Evolutionary conservation across 2,113 vertebrate species (phyloP), one percentile per base, ranked within the genome.

Genomic region (Xyliphius kryptos): DNA sequence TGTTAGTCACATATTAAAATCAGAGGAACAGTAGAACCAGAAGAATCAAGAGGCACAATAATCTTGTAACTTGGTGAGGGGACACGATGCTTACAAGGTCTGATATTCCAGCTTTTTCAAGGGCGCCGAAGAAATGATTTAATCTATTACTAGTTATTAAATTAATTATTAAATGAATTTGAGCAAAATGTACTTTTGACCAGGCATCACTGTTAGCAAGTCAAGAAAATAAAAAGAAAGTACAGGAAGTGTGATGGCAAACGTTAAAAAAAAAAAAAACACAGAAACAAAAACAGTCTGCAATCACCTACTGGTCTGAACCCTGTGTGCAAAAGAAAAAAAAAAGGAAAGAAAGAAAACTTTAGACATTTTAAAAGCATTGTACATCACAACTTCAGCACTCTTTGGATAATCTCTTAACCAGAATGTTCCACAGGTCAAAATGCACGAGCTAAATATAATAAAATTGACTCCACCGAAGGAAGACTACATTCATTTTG

Each of bases 401-500:
- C 62, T 77, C 74, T 74, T 75, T 77, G 76, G 74, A 76, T 63
- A 69, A 74, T 59, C 59, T 67, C 63, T n/a, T 19, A 53, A 68
- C 60, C 43, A 66, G 53, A 70, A n/a, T n/a, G n/a, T n/a, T n/a
- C n/a, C n/a, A n/a, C 53, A 32, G 68, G 59, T 69, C 58, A 75
- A 14, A 62, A 67, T 70, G 56, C 32, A 68, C 53, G 54, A 66
- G 48, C 20, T 67, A 55, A 49, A 80, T 63, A 67, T 54, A n/a
- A 61, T n/a, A n/a, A n/a, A n/a, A n/a, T 44, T 52, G 59, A 71
- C 80, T 79, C 75, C 76, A 74, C 72, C 70, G 52, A 76, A 83
- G 83, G 85, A 85, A 86, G 84, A 87, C 83, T 83, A 88, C 86
- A 87, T 87, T 87, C 81, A 85, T 74, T 77, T 73, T n/a, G n/a